Evolutionary conservation across 1,140 invertebrate genomes (phyloP), one percentile per base, ranked within the genome.

Genomic region (Pseudomyrmex cubaensis): DNA sequence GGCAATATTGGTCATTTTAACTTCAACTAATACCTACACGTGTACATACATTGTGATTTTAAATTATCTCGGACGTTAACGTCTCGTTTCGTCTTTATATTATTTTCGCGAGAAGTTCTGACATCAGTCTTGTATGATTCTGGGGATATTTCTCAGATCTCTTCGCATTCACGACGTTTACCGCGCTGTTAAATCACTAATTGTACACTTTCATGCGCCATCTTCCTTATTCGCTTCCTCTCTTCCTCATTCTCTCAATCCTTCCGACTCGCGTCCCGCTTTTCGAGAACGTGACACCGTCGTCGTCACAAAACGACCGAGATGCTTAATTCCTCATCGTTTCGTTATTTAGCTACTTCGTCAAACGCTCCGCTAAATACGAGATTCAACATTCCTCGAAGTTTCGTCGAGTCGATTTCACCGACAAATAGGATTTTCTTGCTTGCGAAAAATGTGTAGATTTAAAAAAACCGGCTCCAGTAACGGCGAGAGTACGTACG

Each of bases 141-240:
- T 15, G 2, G 20, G 20, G 15, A 78, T 69, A 57, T 59, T 70
- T 59, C 44, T 17, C 35, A 35, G 20, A 70, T 35, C 52, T 35
- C 52, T 70, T 78, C 13, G 74, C 50, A 77, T 77, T 70, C 44
- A 17, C 17, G 44, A 13, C 54, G 20, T 78, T 69, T 57, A 44
- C 20, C n/a, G 52, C 20, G 20, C 83, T 77, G 74, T 86, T 85
- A 85, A 74, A 48, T 59, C 46, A 35, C 67, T 86, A 85, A 85
- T 86, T 86, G 61, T 72, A 12, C 48, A 50, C 75, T 70, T 86
- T 80, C 48, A 56, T 25, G 1, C 25, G 54, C 7, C 82, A 10
- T 57, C 46, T 56, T 83, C 1, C 50, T 17, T 15, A 10, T 22
- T 2, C 44, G 50, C 44, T 17, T n/a, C 13, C 22, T 7, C 10